phyloP scores from a whole-genome alignment of 2,888 invertebrate genomes.

The Parnassius mnemosyne region DNA sequence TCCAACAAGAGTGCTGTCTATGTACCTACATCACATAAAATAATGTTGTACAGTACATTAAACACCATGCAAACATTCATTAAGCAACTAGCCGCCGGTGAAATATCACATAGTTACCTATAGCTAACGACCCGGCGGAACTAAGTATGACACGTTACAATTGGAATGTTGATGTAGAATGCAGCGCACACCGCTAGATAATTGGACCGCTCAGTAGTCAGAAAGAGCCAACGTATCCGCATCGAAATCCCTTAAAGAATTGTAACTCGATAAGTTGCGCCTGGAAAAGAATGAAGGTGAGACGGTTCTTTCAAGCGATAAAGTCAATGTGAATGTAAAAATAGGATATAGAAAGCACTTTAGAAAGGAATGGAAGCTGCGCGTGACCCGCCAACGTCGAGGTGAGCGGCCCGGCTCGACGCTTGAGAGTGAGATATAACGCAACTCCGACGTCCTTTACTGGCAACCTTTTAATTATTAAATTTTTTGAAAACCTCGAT shows the following conservation, averaged over 20 bases:
- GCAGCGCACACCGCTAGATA: conserved; percentile 43
- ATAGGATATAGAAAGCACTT: conserved; percentile 75
- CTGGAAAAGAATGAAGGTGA: conserved; percentile 58
- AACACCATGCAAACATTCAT: background rate
- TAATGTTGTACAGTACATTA: too few species aligned
- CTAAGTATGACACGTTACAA: conserved; percentile 58
- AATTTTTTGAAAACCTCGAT: conserved; percentile 53
- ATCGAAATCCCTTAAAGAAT: conserved; percentile 35
- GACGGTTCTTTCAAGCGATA: conserved; percentile 47
- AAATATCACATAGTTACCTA: conserved; percentile 31
- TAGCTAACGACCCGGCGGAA: conserved; percentile 41
- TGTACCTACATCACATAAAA: too few species aligned
- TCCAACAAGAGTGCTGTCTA: too few species aligned
- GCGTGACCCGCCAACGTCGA: conserved; percentile 66
- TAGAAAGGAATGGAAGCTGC: conserved; percentile 78
- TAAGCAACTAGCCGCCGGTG: conserved; percentile 1
- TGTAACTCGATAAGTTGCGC: conserved; percentile 50
- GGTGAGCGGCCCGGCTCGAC: conserved; percentile 45
- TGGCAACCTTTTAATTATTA: conserved; percentile 72
- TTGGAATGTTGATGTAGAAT: conserved; percentile 72
- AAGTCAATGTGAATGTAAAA: conserved; percentile 43
- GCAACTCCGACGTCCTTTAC: conserved; percentile 72
- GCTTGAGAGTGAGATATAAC: conserved; percentile 71
- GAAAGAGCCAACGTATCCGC: conserved; percentile 34
- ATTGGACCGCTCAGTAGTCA: conserved; percentile 36